Evolutionary conservation across 2,888 invertebrate species (phyloP).

Genomic region (Leptopilina drosophilae): DNA sequence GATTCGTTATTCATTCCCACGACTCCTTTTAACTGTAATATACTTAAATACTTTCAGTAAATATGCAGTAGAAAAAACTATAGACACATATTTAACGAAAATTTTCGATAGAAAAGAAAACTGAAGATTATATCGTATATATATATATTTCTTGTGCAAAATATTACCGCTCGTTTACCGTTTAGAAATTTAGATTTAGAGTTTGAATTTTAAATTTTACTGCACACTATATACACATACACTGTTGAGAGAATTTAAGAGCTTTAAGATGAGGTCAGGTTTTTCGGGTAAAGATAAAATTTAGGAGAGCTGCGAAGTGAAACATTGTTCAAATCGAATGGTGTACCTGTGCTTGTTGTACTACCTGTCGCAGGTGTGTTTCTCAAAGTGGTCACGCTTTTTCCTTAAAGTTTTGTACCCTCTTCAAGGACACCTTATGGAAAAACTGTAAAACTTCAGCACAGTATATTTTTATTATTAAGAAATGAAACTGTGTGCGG

Average conservation of each 20-base stretch:
- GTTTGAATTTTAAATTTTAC: constrained; percentile 14
- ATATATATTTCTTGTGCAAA: not conserved
- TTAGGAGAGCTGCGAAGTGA: constrained; percentile 34
- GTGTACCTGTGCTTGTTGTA: constrained; percentile 1
- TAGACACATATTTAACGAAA: not conserved
- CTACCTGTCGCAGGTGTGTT: constrained; percentile 57
- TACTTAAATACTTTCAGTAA: no score
- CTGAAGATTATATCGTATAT: constrained; percentile 5
- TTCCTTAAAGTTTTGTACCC: constrained; percentile 46
- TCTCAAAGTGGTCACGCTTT: constrained; percentile 46
- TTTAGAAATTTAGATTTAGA: constrained; percentile 29
- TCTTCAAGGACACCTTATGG: constrained; percentile 49
- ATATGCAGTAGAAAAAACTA: no score
- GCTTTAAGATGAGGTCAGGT: constrained; percentile 4
- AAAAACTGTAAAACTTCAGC: constrained; percentile 43
- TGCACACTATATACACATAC: not conserved
- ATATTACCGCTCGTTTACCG: not conserved
- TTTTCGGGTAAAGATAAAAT: constrained; percentile 20
- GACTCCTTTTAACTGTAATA: no score
- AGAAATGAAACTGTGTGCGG: not conserved
- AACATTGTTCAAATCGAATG: constrained; percentile 23
- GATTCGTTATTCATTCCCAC: no score
- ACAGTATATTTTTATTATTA: no score
- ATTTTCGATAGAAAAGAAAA: not conserved
- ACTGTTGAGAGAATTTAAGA: not conserved